Base-by-base conservation (phyloP, 2,888 invertebrate genomes). In the Acleris literana region DNA sequence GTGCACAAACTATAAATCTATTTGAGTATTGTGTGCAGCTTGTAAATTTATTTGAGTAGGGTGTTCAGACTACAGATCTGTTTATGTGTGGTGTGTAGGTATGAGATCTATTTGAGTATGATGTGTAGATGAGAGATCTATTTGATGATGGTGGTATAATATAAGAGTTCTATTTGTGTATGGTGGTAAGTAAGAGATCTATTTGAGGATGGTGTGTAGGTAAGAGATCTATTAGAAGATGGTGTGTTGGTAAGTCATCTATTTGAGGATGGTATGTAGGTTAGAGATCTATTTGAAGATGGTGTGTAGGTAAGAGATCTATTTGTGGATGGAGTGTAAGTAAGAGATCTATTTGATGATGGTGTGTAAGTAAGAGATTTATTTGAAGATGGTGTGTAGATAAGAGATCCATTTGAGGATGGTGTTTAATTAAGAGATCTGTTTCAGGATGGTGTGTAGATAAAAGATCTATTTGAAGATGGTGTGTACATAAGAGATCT, bases 301-400 rank as follows among this genome's bases (percentile, higher is more conserved):
- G 2, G 3, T 39, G 13, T n/a, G 82, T 33, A 91, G 1, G 2
- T 2, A 5, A n/a, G 46, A 6, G 17, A 46, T 16, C 46, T 39
- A 74, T 63, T 85, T 87, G 49, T 85, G 68, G 53, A 90, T 69
- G 1, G 83, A 6, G 79, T 11, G 16, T 16, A 44, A 7, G 2
- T 7, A n/a, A 17, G 17, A 6, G 7, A 46, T 5, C 17, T 39
- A 74, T 63, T 85, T 87, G 51, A 85, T 69, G 53, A 90, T 69
- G 1, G 83, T 77, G 55, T 87, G 82, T 43, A 43, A 5, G 1
- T 13, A 16, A 3, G 16, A 16, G n/a, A n/a, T n/a, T n/a, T 33
- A 74, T 63, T 85, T 87, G 51, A 85, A 69, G 53, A 90, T 69
- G 2, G 83, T 77, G 55, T 87, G 82, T 33, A 91, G n/a, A 1